A percentile compares a stretch with the other conserved stretches of the same genome.
These are phyloP conservation scores for Beroe forskalii DNA, from an alignment of 37 sponge, comb jelly and placozoan species.

Conservation along the genomic window DNA sequence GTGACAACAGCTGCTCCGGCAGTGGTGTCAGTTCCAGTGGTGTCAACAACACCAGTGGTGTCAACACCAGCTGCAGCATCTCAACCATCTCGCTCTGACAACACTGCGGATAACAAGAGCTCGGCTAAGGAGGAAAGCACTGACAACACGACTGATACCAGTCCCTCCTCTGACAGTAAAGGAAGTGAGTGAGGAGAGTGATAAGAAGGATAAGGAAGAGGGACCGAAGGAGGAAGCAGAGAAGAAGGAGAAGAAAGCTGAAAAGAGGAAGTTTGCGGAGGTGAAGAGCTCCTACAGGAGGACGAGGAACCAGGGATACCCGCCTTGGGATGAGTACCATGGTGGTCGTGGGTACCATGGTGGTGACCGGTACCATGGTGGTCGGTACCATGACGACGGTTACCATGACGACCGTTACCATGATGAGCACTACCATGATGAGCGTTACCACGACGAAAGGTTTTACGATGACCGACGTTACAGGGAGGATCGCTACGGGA, in stretches of 20 bases:
- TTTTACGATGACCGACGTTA: constrained; percentile 40
- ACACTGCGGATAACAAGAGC: too few species aligned
- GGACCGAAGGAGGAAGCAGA: not conserved
- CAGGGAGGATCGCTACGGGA: not conserved
- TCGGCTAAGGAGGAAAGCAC: too few species aligned
- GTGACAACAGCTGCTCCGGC: not conserved
- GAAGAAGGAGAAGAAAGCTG: constrained; percentile 39
- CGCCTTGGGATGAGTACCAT: not conserved
- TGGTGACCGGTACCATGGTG: constrained; percentile 1
- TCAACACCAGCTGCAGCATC: not conserved
- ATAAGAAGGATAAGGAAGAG: too few species aligned
- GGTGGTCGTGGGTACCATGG: not conserved
- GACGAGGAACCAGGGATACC: constrained; percentile 3
- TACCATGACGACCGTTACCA: constrained; percentile 36
- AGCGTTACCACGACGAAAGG: not conserved
- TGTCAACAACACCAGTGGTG: not conserved
- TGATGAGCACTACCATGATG: not conserved
- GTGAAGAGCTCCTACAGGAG: not conserved
- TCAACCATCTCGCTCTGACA: too few species aligned
- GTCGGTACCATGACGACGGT: not conserved
- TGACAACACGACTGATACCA: not conserved
- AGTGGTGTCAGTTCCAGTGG: too few species aligned
- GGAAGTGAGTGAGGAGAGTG: not conserved
- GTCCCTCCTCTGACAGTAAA: not conserved
- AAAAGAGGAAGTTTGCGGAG: constrained; percentile 15